A percentile compares a stretch with the other conserved stretches of the same genome.
These are phyloP conservation scores for human DNA, from an alignment of 2,113 vertebrate genomes.

Conservation along the genomic window GRCh38 chrX:24852001-24852500, in stretches of 20 bases:
- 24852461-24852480: too few species aligned
- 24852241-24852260: not conserved
- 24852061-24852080: constrained; percentile 31
- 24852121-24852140: constrained; percentile 27
- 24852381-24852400: too few species aligned
- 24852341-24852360: too few species aligned
- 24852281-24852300: not conserved
- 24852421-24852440: too few species aligned
- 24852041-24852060: not conserved
- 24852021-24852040: not conserved
- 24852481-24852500: too few species aligned
- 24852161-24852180: not conserved
- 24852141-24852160: constrained; percentile 9
- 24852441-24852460: too few species aligned
- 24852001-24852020: constrained; percentile 18
- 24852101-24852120: constrained; percentile 36
- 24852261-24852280: constrained; percentile 10
- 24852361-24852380: too few species aligned
- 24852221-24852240: not conserved
- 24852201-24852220: not conserved
- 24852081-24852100: not conserved
- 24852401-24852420: too few species aligned
- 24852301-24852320: not conserved
- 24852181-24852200: constrained; percentile 40
- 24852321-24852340: too few species aligned